Base-by-base conservation (phyloP, 2,113 vertebrate species). In the Colaptes auratus region DNA sequence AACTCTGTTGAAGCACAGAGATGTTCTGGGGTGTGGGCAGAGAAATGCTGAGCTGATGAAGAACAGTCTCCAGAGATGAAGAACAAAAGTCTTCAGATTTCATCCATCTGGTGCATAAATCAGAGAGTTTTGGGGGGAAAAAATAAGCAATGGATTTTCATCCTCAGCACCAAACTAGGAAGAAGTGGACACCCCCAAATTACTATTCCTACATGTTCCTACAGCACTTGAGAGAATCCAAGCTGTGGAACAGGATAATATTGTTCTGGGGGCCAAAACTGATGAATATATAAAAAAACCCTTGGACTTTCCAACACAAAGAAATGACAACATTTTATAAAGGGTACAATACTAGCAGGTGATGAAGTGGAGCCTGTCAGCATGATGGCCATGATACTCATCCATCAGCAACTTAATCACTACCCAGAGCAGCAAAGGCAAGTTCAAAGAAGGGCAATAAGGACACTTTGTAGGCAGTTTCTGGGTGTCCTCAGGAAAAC, bases 311-410 rank as follows among this genome's bases (percentile, higher is more conserved):
- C 64, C 82, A 88, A 13, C 60, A 48, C 31, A 56, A 91, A 44
- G 72, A 81, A 89, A 67, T 73, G 30, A 39, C 27, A 85, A 35
- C 27, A 60, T 80, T 88, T 64, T 90, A 76, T 76, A 92, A 66
- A 56, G 85, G 72, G 48, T 42, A 48, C 81, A 82, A 10, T 42
- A 73, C 85, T 67, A 82, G 67, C 61, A 67, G 78, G 88, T 33
- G 63, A 81, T 69, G 53, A 88, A 92, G 80, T 53, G 61, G 12
- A 39, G 19, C 67, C 86, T 67, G 39, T 78, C 93, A 93, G 53
- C 17, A 14, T 35, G 44, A 1, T 35, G 56, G 46, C 35, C 2
- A 0, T 60, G 79, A 46, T 56, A 59, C 60, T 64, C 4, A 0
- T 86, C 53, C 61, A 48, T 92, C 86, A 71, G 56, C 0, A 0